phyloP scores from a whole-genome alignment of 2,888 invertebrate species.

The Pegoplata infirma region DNA sequence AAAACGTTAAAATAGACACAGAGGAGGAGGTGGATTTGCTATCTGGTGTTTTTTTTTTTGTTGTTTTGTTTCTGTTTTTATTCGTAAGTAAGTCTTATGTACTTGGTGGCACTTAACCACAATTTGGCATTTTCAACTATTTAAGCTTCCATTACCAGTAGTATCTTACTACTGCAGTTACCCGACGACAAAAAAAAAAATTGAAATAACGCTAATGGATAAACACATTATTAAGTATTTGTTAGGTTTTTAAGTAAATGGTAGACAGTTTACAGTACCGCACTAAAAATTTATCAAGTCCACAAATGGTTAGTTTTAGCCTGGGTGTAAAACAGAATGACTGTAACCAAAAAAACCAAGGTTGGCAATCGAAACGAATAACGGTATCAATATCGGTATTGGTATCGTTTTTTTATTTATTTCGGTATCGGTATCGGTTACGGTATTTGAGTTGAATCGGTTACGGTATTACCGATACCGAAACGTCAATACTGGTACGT shows the following conservation, averaged over 20 bases:
- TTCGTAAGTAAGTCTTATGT: constrained; percentile 20
- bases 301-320: too few species aligned
- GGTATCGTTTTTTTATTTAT: too few species aligned
- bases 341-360: too few species aligned
- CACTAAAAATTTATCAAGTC: too few species aligned
- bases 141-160: constrained; percentile 59
- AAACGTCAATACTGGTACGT: too few species aligned
- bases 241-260: constrained; percentile 35
- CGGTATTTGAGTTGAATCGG: too few species aligned
- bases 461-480: too few species aligned
- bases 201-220: constrained; percentile 73
- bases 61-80: neutral
- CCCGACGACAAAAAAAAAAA: constrained; percentile 26
- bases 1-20: constrained; percentile 3
- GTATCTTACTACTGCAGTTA: constrained; percentile 59
- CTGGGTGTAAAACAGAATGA: too few species aligned
- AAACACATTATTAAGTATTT: constrained; percentile 67
- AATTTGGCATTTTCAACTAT: constrained; percentile 56
- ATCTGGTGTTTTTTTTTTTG: neutral
- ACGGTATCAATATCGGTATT: too few species aligned
- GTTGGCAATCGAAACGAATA: too few species aligned
- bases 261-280: too few species aligned
- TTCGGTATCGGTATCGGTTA: too few species aligned
- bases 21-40: constrained; percentile 20
- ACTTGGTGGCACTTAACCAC: constrained; percentile 49